These are phyloP conservation scores for Cariama cristata DNA, from an alignment of 2,113 vertebrate genomes.

Conservation along the genomic window DNA sequence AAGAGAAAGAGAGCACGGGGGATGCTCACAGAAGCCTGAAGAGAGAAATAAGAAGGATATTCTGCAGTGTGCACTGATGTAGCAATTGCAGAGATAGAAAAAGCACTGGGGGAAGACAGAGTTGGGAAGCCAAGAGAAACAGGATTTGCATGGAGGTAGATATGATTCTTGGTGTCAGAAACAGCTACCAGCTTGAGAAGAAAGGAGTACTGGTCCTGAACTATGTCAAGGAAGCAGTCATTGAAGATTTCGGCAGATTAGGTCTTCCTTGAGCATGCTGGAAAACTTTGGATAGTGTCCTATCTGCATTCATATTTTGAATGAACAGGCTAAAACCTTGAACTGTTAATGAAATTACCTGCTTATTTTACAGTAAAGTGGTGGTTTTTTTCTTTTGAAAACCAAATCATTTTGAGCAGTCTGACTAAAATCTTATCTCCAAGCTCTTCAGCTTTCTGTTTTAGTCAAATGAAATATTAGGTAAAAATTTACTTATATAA, in stretches of 20 bases:
- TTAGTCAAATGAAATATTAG: background rate
- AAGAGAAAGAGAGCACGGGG: background rate
- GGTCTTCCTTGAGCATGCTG: background rate
- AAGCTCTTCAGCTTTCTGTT: conserved; percentile 1
- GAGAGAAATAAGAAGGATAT: background rate
- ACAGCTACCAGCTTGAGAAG: background rate
- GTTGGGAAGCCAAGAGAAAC: background rate
- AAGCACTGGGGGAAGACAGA: background rate
- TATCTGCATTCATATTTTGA: background rate
- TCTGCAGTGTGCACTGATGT: background rate
- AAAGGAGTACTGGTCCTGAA: background rate
- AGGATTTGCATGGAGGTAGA: background rate
- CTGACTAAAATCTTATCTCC: background rate
- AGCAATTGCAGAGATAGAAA: background rate
- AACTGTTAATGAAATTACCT: background rate
- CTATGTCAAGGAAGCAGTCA: background rate
- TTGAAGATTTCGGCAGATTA: background rate
- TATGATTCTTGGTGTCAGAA: background rate
- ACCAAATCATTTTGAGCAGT: background rate
- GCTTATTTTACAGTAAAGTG: background rate
- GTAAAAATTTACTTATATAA: background rate
- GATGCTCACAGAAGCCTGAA: background rate
- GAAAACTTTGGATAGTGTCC: background rate
- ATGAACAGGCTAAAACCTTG: background rate
- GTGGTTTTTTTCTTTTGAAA: background rate